Percentiles rank a stretch among this genome's conserved stretches.
These are phyloP conservation scores for Dendrolimus punctatus DNA, from an alignment of 1,140 invertebrate species.

Conservation along the genomic window DNA sequence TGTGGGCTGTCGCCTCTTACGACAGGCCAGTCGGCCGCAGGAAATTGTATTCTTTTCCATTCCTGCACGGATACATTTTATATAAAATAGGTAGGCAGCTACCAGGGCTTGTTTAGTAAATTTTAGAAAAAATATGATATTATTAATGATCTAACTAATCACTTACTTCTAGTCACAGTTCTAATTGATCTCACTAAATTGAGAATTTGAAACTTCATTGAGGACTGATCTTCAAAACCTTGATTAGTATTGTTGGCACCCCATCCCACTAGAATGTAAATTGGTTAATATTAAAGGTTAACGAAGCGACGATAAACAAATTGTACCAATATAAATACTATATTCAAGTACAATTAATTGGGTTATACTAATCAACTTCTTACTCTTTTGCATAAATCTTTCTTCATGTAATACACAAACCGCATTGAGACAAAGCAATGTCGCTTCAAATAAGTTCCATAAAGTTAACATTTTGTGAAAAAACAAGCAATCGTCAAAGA, in stretches of 20 bases:
- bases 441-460: conserved; percentile 88
- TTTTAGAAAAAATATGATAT: too few species aligned
- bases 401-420: conserved; percentile 94
- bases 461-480: conserved; percentile 78
- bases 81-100: too few species aligned
- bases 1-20: too few species aligned
- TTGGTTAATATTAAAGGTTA: conserved; percentile 2
- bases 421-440: conserved; percentile 88
- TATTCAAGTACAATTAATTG: conserved; percentile 4
- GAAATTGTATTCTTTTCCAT: too few species aligned
- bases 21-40: too few species aligned
- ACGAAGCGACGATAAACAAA: conserved; percentile 1
- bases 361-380: conserved; percentile 24
- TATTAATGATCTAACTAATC: too few species aligned
- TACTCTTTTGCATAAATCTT: conserved; percentile 92
- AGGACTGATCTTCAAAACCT: conserved; percentile 87
- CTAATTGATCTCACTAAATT: conserved; percentile 92
- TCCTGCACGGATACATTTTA: too few species aligned
- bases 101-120: too few species aligned
- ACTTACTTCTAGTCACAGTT: conserved; percentile 93
- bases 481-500: neutral
- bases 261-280: conserved; percentile 80
- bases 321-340: conserved; percentile 9
- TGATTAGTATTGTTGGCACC: conserved; percentile 78
- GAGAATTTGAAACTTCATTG: conserved; percentile 87